These are phyloP conservation scores for Epizoanthus fatuus DNA, from an alignment of 92 coral and sea anemone genomes.

Conservation along the genomic window DNA sequence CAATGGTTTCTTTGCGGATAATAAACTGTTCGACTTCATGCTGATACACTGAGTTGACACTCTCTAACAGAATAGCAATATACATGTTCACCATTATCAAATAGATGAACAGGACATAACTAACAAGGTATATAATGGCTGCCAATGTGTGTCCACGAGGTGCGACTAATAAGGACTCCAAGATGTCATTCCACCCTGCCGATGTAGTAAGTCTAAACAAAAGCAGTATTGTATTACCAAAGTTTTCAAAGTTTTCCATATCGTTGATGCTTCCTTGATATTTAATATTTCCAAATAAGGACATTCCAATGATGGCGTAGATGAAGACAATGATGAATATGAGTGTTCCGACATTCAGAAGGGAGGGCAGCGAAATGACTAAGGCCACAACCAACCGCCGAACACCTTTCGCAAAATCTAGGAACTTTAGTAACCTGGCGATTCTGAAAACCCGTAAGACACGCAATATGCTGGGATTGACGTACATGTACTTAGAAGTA, in stretches of 20 bases:
- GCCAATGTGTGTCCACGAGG: conserved; percentile 27
- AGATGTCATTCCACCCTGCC: conserved; percentile 62
- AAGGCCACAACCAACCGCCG: conserved; percentile 49
- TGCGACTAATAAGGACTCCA: conserved; percentile 43
- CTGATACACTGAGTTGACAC: conserved; percentile 38
- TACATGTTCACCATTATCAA: conserved; percentile 59
- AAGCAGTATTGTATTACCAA: conserved; percentile 43
- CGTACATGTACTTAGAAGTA: not conserved
- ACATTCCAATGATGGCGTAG: conserved; percentile 60
- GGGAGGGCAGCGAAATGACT: conserved; percentile 54
- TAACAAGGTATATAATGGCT: conserved; percentile 40
- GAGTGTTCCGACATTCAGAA: conserved; percentile 51
- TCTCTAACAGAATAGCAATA: conserved; percentile 56
- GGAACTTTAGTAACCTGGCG: conserved; percentile 46
- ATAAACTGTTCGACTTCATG: conserved; percentile 25
- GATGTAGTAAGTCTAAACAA: conserved; percentile 58
- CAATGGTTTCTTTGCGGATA: conserved; percentile 47
- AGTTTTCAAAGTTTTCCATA: conserved; percentile 54
- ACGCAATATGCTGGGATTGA: conserved; percentile 46
- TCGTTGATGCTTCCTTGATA: conserved; percentile 61
- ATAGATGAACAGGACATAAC: conserved; percentile 36
- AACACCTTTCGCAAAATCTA: conserved; percentile 55
- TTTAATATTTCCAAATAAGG: conserved; percentile 51
- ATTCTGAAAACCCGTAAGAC: conserved; percentile 51
- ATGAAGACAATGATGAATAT: conserved; percentile 52